Base-by-base conservation (phyloP, 2,888 invertebrate species). In the Ptychoptera albimana region DNA sequence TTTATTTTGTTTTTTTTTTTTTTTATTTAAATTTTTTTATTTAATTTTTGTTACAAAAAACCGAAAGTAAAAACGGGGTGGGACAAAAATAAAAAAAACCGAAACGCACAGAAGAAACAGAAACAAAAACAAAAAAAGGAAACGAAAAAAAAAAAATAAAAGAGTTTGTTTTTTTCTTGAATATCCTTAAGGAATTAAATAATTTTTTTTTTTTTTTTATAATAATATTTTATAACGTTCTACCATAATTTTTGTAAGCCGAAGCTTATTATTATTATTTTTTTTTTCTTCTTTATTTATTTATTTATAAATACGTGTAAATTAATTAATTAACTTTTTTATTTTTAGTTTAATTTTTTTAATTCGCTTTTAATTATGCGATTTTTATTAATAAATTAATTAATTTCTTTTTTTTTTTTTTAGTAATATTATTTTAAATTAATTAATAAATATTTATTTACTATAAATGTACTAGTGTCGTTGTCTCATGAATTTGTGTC, bases 391-490 rank as follows among this genome's bases (percentile, higher is more conserved):
- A 34, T 14, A 34, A 23, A 16, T 5, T 23, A 23, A 23, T 23
- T 23, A 23, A 23, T 23, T 23, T 5, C 3, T 23, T 23, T 5
- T 23, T 23, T 23, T 5, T 23, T 23, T 23, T 23, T 5, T 23
- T 23, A 23, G 7, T 23, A 23, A 5, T 5, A 23, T 23, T 23
- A 5, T 23, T 23, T 5, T 23, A 5, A 23, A 5, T 23, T 23
- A 23, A 23, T 23, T 23, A 23, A 23, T 23, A 23, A 23, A 23
- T 23, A 5, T 23, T 23, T 5, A 23, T 23, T n/a, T n/a, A 23
- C n/a, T 46, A 47, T 47, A 50, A 48, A 50, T 50, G 47, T 50
- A 48, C 50, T 50, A 47, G 48, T 50, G 48, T 50, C 50, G 50
- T 50, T 50, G 50, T 50, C 47, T 50, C 47, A 40, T 45, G 48